phyloP scores from a whole-genome alignment of 2,888 invertebrate species.

The Eubasilissa splendida region DNA sequence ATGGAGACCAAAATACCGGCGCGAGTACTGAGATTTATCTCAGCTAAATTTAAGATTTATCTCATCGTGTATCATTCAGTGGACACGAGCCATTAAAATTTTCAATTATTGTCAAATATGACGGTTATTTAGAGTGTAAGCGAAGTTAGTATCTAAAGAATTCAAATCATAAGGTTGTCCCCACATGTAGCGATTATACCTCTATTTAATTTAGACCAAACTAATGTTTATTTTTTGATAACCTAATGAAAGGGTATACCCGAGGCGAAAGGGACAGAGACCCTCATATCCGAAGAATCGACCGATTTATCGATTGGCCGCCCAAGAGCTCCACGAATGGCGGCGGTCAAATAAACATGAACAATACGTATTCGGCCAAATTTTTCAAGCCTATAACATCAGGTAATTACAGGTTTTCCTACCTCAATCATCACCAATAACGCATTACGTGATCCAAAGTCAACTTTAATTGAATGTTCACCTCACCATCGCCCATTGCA shows the following conservation, averaged over 20 bases:
- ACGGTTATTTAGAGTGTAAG: no score
- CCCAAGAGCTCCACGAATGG: constrained; percentile 43
- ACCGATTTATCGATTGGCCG: constrained; percentile 57
- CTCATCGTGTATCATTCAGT: no score
- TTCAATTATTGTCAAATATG: no score
- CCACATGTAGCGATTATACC: not conserved
- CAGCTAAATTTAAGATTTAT: no score
- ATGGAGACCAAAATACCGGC: no score
- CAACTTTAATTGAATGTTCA: not conserved
- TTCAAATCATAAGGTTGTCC: not conserved
- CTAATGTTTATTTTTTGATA: constrained; percentile 16
- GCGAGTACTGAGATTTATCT: no score
- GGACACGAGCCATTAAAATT: no score
- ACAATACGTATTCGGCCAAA: constrained; percentile 54
- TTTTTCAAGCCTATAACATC: constrained; percentile 53
- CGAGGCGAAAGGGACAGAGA: constrained; percentile 69
- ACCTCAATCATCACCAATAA: constrained; percentile 20
- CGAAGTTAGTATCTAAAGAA: not conserved
- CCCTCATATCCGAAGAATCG: constrained; percentile 61
- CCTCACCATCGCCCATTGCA: not conserved
- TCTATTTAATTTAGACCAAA: not conserved
- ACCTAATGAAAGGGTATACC: constrained; percentile 55
- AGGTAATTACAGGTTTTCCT: constrained; percentile 49
- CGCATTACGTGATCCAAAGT: constrained; percentile 22
- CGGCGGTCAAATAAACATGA: constrained; percentile 50